Evolutionary conservation across 2,797 vertebrate species (phyloP), one percentile per base, ranked within the genome.

Genomic region (Melanotaenia boesemani): DNA sequence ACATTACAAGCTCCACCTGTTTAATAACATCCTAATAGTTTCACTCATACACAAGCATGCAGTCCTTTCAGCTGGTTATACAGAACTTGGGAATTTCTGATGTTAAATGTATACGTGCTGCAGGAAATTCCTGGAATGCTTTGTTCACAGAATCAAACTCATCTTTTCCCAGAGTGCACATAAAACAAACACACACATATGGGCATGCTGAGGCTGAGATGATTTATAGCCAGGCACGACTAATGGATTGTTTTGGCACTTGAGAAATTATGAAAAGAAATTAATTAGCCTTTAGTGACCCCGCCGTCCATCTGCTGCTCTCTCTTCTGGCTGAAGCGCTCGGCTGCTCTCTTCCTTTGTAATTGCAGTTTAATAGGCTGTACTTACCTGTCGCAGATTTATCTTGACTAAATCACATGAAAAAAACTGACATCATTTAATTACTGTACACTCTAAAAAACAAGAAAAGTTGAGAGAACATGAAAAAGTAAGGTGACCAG

Each of bases 281-380:
- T 94, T 90, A 95, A 95, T 95, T 94, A 95, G 91, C 93, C 94
- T 94, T 91, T 88, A 86, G 91, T 86, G 91, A 94, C 94, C 93
- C 93, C 82, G 87, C 91, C 89, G 86, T 94, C 93, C 89, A 83
- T 86, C 89, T 85, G 55, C 37, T 75, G 74, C 60, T 41, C 70
- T 67, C 75, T 65, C 69, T 62, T 64, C 59, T 69, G 69, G 64
- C 48, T 36, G 54, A 73, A 62, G 67, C 69, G 76, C 58, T 74
- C 56, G 67, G 70, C 74, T 70, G 70, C 72, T 79, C 73, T 80
- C 62, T 78, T 83, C 77, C 46, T 18, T 81, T 86, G 83, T 93
- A 92, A 93, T 93, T 92, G 86, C 68, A 69, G 76, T 86, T 79
- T 90, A 90, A 91, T 86, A 69, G 68, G 57, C 68, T 76, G 61